Conservation (phyloP, 2,113 vertebrate genomes). For the Catharus bicknelli region DNA sequence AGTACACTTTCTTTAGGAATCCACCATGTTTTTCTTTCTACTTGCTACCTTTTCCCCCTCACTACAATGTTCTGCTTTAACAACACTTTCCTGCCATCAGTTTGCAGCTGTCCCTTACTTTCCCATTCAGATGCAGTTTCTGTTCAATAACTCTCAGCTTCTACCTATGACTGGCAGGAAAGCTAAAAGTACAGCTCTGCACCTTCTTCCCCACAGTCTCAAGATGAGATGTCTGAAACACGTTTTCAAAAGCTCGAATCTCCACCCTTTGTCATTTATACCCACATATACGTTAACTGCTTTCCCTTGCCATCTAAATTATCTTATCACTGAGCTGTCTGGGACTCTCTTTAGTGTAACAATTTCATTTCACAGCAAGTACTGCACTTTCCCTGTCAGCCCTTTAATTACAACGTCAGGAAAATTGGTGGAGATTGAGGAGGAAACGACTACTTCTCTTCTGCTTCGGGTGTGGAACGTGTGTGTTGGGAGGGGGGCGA, state of each 20-base stretch:
- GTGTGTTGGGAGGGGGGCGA: background rate
- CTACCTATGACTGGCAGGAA: conserved; percentile 44
- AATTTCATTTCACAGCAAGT: conserved; percentile 69
- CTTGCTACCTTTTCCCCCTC: background rate
- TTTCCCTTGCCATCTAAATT: conserved; percentile 71
- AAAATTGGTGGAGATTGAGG: conserved; percentile 60
- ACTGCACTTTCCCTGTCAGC: conserved; percentile 63
- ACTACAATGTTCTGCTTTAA: conserved; percentile 9
- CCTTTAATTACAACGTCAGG: conserved; percentile 59
- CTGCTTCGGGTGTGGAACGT: background rate
- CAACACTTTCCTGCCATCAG: conserved; percentile 4
- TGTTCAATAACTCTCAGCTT: conserved; percentile 7
- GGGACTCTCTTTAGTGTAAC: conserved; percentile 56
- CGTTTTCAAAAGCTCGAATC: conserved; percentile 6
- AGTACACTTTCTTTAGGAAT: conserved; percentile 42
- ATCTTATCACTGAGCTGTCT: conserved; percentile 77
- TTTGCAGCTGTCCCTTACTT: conserved; percentile 19
- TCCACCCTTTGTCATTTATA: conserved; percentile 62
- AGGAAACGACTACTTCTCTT: conserved; percentile 30
- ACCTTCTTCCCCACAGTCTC: conserved; percentile 51
- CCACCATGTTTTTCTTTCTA: background rate
- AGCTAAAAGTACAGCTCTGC: background rate
- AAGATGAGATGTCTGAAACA: background rate
- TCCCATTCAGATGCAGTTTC: conserved; percentile 27
- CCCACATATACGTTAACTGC: conserved; percentile 58